Percentiles rank a stretch among this genome's conserved stretches.
Conservation (phyloP, 1,140 invertebrate genomes). For the Gerris buenoi region DNA sequence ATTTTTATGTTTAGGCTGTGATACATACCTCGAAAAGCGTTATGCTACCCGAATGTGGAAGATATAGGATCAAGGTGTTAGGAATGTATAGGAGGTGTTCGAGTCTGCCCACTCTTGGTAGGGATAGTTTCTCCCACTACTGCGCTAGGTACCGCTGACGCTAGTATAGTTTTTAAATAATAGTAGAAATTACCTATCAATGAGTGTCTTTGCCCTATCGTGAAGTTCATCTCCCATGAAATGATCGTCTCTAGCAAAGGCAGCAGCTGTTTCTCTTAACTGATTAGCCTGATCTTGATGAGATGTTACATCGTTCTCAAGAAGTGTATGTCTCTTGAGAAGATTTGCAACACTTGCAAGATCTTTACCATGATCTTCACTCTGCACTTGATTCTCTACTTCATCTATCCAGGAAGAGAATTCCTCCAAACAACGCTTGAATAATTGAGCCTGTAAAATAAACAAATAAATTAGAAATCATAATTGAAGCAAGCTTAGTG, state of each 20-base stretch:
- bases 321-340: slow-evolving; percentile 66
- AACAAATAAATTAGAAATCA: background rate
- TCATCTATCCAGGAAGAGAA: slow-evolving; percentile 82
- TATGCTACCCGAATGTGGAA: too few relatives aligned
- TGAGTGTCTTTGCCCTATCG: slow-evolving; percentile 46
- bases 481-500: background rate
- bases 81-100: too few relatives aligned
- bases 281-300: slow-evolving; percentile 63
- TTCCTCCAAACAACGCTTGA: slow-evolving; percentile 72
- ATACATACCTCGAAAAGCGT: too few relatives aligned
- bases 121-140: too few relatives aligned
- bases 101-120: too few relatives aligned
- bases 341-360: slow-evolving; percentile 65
- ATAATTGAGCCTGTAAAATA: slow-evolving; percentile 51
- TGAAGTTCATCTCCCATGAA: slow-evolving; percentile 75
- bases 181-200: slow-evolving; percentile 38
- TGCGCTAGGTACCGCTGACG: too few relatives aligned
- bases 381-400: slow-evolving; percentile 61
- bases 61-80: too few relatives aligned
- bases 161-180: too few relatives aligned
- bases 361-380: slow-evolving; percentile 74
- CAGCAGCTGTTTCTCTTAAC: slow-evolving; percentile 55
- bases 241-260: slow-evolving; percentile 57
- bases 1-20: too few relatives aligned
- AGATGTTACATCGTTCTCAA: slow-evolving; percentile 64